Conservation (phyloP, 1,140 invertebrate species). For the Hydropsyche tenuis region DNA sequence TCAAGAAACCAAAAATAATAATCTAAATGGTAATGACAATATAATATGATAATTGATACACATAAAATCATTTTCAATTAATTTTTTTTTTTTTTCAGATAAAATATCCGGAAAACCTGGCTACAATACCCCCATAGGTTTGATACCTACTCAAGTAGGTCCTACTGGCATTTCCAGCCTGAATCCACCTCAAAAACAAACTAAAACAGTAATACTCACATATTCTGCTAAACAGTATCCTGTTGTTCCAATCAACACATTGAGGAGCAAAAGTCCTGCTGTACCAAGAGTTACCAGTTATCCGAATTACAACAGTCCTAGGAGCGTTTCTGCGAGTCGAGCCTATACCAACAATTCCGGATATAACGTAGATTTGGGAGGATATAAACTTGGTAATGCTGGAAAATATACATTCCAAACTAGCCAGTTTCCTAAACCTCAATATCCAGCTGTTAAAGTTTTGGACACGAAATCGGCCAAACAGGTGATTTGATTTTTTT, state of each 20-base stretch:
- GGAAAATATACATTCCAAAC: constrained; percentile 77
- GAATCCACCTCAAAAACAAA: constrained; percentile 54
- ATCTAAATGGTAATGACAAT: constrained; percentile 38
- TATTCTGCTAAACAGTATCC: constrained; percentile 59
- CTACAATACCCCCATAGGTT: constrained; percentile 27
- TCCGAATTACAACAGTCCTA: constrained; percentile 28
- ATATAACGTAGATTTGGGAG: constrained; percentile 39
- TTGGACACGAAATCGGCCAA: constrained; percentile 75
- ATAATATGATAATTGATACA: neutral
- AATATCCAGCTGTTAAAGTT: constrained; percentile 69
- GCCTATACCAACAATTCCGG: constrained; percentile 48
- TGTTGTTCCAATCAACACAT: constrained; percentile 10
- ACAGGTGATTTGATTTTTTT: constrained; percentile 66
- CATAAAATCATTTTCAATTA: neutral
- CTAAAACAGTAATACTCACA: constrained; percentile 61
- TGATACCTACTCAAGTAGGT: constrained; percentile 45
- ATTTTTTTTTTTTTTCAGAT: constrained; percentile 28
- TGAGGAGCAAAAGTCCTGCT: constrained; percentile 47
- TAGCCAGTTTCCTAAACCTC: constrained; percentile 73
- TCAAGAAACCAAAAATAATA: constrained; percentile 54
- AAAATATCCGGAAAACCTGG: constrained; percentile 32
- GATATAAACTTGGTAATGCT: constrained; percentile 47
- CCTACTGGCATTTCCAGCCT: constrained; percentile 53
- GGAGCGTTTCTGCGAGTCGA: constrained; percentile 45
- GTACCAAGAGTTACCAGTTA: constrained; percentile 37